These are phyloP conservation scores for Pterocles gutturalis DNA, from an alignment of 2,113 vertebrate species.

Conservation along the genomic window DNA sequence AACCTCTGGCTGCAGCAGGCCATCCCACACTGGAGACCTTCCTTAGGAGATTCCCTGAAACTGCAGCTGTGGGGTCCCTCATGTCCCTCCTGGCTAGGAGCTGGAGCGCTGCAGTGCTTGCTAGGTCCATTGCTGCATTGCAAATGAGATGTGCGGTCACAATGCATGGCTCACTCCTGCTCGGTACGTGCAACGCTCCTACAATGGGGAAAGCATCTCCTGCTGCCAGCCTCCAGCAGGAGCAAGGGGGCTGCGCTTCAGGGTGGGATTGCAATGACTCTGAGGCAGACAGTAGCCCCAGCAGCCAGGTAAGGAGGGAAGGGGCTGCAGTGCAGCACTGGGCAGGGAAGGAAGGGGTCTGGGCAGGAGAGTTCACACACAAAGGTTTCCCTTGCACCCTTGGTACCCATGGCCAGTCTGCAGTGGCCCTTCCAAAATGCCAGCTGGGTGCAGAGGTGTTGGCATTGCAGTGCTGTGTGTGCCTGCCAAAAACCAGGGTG, in stretches of 20 bases:
- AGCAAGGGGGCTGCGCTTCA: neutral
- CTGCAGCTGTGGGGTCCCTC: neutral
- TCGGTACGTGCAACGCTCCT: rapidly evolving
- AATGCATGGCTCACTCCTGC: rapidly evolving
- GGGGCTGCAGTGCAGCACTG: neutral
- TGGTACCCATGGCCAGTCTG: rapidly evolving
- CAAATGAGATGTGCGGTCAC: rapidly evolving
- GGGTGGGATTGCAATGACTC: neutral
- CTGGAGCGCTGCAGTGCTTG: neutral
- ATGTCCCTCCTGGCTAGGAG: neutral
- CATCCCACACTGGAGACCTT: neutral
- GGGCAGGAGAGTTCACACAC: neutral
- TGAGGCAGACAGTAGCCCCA: neutral
- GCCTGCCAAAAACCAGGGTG: neutral
- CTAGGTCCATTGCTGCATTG: rapidly evolving
- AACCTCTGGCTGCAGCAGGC: neutral
- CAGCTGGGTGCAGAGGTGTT: neutral
- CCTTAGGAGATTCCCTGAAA: neutral
- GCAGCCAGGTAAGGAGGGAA: neutral
- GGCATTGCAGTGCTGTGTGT: rapidly evolving
- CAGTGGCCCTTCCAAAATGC: neutral
- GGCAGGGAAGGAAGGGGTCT: neutral
- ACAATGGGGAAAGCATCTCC: neutral
- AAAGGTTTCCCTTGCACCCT: neutral
- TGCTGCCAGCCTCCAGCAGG: neutral